These are phyloP conservation scores for Epiblema foenella DNA, from an alignment of 2,888 invertebrate species.

Conservation along the genomic window DNA sequence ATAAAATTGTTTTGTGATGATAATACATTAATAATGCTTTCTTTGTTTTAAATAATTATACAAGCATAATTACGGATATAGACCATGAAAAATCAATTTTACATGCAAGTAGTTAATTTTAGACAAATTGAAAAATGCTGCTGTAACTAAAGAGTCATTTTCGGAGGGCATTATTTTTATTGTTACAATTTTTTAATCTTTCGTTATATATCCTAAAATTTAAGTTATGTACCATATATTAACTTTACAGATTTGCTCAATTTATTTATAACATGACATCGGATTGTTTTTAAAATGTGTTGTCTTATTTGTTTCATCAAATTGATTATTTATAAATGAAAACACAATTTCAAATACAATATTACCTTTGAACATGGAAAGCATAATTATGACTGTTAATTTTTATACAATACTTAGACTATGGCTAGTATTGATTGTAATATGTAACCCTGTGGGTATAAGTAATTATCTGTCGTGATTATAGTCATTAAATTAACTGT, in stretches of 20 bases:
- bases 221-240: neutral
- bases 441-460: constrained; percentile 4
- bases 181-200: neutral
- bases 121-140: neutral
- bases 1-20: constrained; percentile 47
- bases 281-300: constrained; percentile 4
- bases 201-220: neutral
- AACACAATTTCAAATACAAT: neutral
- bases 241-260: constrained; percentile 7
- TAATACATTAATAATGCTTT: constrained; percentile 45
- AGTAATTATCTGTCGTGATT: neutral
- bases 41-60: constrained; percentile 39
- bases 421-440: constrained; percentile 4
- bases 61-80: constrained; percentile 10
- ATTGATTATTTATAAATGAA: neutral
- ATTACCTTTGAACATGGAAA: neutral
- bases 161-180: neutral
- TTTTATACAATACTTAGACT: neutral
- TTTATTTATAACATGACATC: constrained; percentile 12
- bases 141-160: neutral
- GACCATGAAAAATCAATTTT: constrained; percentile 6
- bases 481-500: neutral
- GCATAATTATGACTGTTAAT: neutral
- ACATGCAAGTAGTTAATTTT: neutral
- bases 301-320: constrained; percentile 6